phyloP scores from a whole-genome alignment of 1,140 invertebrate genomes.

The Popillia japonica region DNA sequence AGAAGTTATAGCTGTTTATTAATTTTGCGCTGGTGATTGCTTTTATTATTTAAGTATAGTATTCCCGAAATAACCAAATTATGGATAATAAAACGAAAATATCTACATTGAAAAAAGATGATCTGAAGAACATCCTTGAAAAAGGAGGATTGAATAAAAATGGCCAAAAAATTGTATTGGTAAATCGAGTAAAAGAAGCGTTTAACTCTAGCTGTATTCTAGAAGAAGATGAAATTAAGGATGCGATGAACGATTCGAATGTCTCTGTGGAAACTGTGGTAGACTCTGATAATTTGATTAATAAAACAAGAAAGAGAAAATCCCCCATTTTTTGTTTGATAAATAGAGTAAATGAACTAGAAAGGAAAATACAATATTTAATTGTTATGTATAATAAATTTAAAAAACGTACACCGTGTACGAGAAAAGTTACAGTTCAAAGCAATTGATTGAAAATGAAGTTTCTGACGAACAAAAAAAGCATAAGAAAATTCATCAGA shows the following conservation, averaged over 20 bases:
- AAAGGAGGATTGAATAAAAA: background rate
- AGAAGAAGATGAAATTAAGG: background rate
- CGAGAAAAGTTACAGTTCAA: background rate
- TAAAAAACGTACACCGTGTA: background rate
- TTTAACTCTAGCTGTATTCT: background rate
- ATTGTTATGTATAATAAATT: background rate
- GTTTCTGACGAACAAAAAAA: background rate
- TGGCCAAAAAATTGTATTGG: background rate
- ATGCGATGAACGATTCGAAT: background rate
- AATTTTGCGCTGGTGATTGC: no score
- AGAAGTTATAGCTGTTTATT: no score
- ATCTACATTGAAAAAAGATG: background rate
- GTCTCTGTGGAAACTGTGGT: background rate
- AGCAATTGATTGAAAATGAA: background rate
- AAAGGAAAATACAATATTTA: background rate
- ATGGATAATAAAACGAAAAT: no score
- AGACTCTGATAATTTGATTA: background rate
- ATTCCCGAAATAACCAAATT: no score
- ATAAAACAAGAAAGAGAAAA: background rate
- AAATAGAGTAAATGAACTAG: constrained; percentile 1
- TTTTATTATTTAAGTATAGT: no score
- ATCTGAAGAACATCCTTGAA: background rate
- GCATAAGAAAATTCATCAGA: background rate
- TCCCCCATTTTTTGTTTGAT: background rate
- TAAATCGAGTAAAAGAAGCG: background rate